These are phyloP conservation scores for Thera obeliscata DNA, from an alignment of 2,888 invertebrate genomes.

Conservation along the genomic window DNA sequence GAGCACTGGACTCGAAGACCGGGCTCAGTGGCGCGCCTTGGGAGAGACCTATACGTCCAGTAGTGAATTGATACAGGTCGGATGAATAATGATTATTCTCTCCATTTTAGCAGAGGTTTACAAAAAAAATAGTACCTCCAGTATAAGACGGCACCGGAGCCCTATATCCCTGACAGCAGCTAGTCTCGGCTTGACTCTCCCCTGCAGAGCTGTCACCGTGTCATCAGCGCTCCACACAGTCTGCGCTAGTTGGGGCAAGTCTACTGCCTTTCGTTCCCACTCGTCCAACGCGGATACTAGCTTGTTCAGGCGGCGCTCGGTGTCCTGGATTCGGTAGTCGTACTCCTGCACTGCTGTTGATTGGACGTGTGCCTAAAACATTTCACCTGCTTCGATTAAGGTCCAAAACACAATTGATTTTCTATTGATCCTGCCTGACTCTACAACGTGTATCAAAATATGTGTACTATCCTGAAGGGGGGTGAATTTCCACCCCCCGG, in stretches of 20 bases:
- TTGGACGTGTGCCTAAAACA: constrained; percentile 70
- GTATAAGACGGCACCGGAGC: constrained; percentile 63
- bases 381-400: too few relatives aligned
- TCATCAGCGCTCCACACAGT: constrained; percentile 78
- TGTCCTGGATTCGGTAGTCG: constrained; percentile 67
- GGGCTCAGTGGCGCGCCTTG: too few relatives aligned
- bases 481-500: too few relatives aligned
- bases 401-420: too few relatives aligned
- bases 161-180: constrained; percentile 59
- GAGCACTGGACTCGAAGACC: too few relatives aligned
- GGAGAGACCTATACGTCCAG: too few relatives aligned
- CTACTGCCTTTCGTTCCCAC: constrained; percentile 72
- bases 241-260: constrained; percentile 74
- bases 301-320: constrained; percentile 54
- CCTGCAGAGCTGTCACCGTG: constrained; percentile 76
- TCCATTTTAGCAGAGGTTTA: too few relatives aligned
- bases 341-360: constrained; percentile 73
- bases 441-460: too few relatives aligned
- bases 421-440: background rate
- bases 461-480: too few relatives aligned
- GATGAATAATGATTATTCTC: too few relatives aligned
- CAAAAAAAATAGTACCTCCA: constrained; percentile 56
- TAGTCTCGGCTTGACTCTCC: constrained; percentile 68
- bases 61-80: too few relatives aligned
- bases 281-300: constrained; percentile 55